Base-by-base conservation (phyloP, 2,888 invertebrate species). In the Myopa tessellatipennis region DNA sequence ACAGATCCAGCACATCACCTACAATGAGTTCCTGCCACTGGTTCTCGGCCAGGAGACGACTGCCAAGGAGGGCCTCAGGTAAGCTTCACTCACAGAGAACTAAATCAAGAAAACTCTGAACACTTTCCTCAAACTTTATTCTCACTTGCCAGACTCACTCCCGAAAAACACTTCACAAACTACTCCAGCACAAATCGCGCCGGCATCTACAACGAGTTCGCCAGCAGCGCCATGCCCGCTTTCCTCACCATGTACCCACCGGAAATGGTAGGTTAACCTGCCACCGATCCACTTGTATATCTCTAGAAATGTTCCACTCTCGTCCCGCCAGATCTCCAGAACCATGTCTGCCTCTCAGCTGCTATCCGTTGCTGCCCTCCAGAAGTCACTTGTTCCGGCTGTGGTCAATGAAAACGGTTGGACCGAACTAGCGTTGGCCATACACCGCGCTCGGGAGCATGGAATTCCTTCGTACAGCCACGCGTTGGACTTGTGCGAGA, bases 161-260 rank as follows among this genome's bases (percentile, higher is more conserved):
- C 92, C 0, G 92, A 93, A 58, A 95, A 95, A 34, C 94, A 95
- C 86, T 95, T 93, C 89, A 90, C 92, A 0, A 94, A 94, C 73
- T 97, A 97, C 87, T 95, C 96, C 0, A 96, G 96, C 82, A 92
- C 93, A 0, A 93, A 93, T 86, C 92, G 93, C 72, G 94, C 94
- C 0, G 96, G 96, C 1, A 92, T 95, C 8, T 94, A 92, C 85
- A 93, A 95, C 78, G 95, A 95, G 84, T 94, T 95, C 0, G 95
- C 95, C 0, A 91, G 95, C 60, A 92, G 94, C 4, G 93, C 93
- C 4, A 89, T 94, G 71, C 94, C 94, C 7, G 92, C 94, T 76
- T 93, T 96, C 83, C 91, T 93, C 36, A 94, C 95, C 58, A 93
- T 96, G 92, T 92, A 95, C 84, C 94, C 94, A 50, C 91, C 91